Conservation (phyloP, 2,888 invertebrate genomes). For the Agrypnus murinus region DNA sequence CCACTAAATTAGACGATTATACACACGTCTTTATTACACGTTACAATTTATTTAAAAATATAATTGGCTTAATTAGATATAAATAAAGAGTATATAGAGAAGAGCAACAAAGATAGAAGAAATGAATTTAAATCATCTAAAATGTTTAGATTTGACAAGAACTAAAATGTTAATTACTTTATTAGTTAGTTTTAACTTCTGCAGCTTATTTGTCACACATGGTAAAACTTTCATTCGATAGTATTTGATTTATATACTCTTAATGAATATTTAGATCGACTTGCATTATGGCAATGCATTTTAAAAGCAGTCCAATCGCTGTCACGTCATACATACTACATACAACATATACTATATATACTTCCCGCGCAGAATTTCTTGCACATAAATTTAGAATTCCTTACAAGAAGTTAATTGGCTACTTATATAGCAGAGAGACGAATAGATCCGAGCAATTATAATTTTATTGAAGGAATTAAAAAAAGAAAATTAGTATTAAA, state of each 20-base stretch:
- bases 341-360: neutral
- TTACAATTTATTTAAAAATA: no score
- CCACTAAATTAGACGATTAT: no score
- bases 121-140: no score
- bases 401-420: slow-evolving; percentile 37
- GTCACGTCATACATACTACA: slow-evolving; percentile 11
- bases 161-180: slow-evolving; percentile 32
- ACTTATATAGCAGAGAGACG: no score
- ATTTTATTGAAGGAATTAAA: neutral
- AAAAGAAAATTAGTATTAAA: neutral
- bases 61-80: no score
- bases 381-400: slow-evolving; percentile 34
- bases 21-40: no score
- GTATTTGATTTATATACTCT: slow-evolving; percentile 50
- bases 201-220: slow-evolving; percentile 47
- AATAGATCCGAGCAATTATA: neutral
- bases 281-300: slow-evolving; percentile 29
- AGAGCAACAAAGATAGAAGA: neutral
- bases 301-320: slow-evolving; percentile 24
- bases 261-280: slow-evolving; percentile 51
- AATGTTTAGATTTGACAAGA: slow-evolving; percentile 7
- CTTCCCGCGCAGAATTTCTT: slow-evolving; percentile 35
- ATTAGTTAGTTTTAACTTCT: slow-evolving; percentile 17
- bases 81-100: no score
- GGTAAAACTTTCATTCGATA: slow-evolving; percentile 48